Conservation (phyloP, 2,113 vertebrate genomes). For the Taurulus bubalis region DNA sequence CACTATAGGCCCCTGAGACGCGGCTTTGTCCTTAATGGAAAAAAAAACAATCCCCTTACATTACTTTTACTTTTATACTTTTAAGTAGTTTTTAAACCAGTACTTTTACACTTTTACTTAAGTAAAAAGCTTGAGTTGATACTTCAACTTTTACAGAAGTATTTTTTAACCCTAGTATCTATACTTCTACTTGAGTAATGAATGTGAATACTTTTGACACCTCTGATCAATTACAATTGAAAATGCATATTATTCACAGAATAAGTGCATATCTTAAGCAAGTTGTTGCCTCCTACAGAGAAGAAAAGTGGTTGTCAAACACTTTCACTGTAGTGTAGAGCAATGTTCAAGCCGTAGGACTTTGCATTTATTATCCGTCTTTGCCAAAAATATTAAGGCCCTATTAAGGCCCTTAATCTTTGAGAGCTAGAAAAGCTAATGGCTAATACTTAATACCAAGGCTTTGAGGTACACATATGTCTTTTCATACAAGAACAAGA, state of each 20-base stretch:
- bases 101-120: too few relatives aligned
- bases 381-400: conserved; percentile 8
- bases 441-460: conserved; percentile 2
- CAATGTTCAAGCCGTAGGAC: neutral
- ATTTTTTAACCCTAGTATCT: too few relatives aligned
- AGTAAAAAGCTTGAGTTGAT: too few relatives aligned
- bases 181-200: too few relatives aligned
- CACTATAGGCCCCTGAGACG: too few relatives aligned
- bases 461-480: conserved; percentile 33
- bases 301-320: neutral
- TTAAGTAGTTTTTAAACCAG: too few relatives aligned
- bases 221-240: neutral
- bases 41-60: too few relatives aligned
- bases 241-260: neutral
- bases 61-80: too few relatives aligned
- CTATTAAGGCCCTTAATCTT: conserved; percentile 6
- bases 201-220: too few relatives aligned
- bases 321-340: neutral
- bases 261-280: neutral
- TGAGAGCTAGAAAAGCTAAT: conserved; percentile 21
- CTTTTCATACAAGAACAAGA: conserved; percentile 13
- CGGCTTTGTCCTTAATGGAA: too few relatives aligned
- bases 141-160: too few relatives aligned
- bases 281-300: neutral
- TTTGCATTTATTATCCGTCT: neutral